Conservation (phyloP, 2,113 vertebrate species). For the Coryphaenoides rupestris region DNA sequence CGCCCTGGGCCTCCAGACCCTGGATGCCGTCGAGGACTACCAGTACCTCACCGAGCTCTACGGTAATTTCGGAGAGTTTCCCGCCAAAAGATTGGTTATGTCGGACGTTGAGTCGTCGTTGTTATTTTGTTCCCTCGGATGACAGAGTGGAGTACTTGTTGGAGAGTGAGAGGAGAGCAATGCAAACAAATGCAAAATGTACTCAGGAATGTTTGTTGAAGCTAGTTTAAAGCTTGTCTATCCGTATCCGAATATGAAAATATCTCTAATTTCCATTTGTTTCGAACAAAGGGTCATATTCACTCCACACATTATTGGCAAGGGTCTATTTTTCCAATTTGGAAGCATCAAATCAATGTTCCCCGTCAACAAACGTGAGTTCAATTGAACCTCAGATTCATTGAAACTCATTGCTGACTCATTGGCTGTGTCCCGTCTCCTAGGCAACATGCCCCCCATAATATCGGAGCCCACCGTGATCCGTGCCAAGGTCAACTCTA, state of each 20-base stretch:
- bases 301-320: neutral
- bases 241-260: too few relatives aligned
- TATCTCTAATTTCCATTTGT: neutral
- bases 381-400: neutral
- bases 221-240: too few relatives aligned
- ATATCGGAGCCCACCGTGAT: conserved; percentile 70
- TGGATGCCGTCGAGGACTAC: conserved; percentile 52
- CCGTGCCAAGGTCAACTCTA: conserved; percentile 59
- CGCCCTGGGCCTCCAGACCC: conserved; percentile 58
- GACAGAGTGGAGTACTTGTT: too few relatives aligned
- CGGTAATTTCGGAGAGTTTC: conserved; percentile 46
- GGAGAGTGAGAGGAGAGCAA: too few relatives aligned
- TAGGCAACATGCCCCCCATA: conserved; percentile 76
- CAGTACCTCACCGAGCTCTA: conserved; percentile 48
- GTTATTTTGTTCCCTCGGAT: too few relatives aligned
- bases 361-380: neutral
- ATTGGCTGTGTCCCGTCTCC: conserved; percentile 1
- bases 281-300: neutral
- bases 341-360: too few relatives aligned
- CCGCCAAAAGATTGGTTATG: too few relatives aligned
- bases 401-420: neutral
- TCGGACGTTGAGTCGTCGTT: too few relatives aligned
- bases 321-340: neutral
- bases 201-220: too few relatives aligned
- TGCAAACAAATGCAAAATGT: too few relatives aligned